Percentiles rank a stretch among this genome's conserved stretches.
phyloP scores from a whole-genome alignment of 2,797 vertebrate genomes.

The Columba guinea region DNA sequence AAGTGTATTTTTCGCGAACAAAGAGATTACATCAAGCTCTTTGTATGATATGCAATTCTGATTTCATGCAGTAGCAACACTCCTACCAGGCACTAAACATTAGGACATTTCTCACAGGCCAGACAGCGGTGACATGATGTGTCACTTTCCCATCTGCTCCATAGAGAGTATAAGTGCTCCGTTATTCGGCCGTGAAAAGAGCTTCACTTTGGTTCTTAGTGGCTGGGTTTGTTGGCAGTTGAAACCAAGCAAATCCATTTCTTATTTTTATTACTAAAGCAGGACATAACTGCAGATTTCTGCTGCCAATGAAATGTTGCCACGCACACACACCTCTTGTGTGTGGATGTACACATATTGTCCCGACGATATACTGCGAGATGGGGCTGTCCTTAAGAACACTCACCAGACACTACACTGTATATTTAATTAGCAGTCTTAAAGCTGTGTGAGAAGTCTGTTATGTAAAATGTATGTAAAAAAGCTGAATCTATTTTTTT shows the following conservation, averaged over 20 bases:
- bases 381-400: background rate
- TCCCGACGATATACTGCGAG: fast-evolving
- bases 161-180: background rate
- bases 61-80: background rate
- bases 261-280: background rate
- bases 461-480: background rate
- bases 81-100: background rate
- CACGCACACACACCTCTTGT: fast-evolving
- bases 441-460: background rate
- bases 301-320: background rate
- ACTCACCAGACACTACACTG: background rate
- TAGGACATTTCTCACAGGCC: background rate
- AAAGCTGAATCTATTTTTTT: background rate
- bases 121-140: background rate
- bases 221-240: background rate
- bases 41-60: background rate
- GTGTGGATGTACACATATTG: fast-evolving
- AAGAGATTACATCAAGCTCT: background rate
- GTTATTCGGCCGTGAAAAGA: background rate
- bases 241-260: background rate
- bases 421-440: background rate
- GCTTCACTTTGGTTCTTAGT: background rate
- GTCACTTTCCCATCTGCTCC: background rate
- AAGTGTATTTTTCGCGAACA: background rate
- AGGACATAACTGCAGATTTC: background rate